phyloP scores from a whole-genome alignment of 2,113 vertebrate species.

The Xiphophorus hellerii region DNA sequence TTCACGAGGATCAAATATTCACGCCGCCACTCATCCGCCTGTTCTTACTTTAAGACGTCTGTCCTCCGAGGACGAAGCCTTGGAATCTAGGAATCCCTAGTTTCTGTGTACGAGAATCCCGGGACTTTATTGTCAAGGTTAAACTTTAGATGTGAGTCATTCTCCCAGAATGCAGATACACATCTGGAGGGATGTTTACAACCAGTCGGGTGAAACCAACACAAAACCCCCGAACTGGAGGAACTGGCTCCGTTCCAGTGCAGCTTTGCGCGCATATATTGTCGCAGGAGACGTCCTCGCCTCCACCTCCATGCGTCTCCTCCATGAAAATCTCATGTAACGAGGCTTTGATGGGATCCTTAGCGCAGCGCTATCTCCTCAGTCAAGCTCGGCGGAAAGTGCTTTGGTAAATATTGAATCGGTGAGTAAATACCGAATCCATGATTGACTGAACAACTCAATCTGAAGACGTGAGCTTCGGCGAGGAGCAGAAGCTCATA shows the following conservation, averaged over 20 bases:
- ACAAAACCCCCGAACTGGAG: slow-evolving; percentile 25
- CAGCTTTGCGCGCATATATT: slow-evolving; percentile 19
- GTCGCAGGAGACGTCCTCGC: slow-evolving; percentile 13
- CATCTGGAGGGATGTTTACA: slow-evolving; percentile 54
- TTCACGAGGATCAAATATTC: slow-evolving; percentile 62
- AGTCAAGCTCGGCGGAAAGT: slow-evolving; percentile 37
- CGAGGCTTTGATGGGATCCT: slow-evolving; percentile 45
- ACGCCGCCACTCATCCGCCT: slow-evolving; percentile 38
- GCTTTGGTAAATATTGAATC: slow-evolving; percentile 66
- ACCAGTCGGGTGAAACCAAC: slow-evolving; percentile 28
- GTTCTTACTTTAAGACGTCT: slow-evolving; percentile 33
- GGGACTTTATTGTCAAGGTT: slow-evolving; percentile 40
- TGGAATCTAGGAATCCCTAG: slow-evolving; percentile 2
- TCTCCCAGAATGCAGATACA: slow-evolving; percentile 35
- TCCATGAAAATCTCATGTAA: slow-evolving; percentile 46
- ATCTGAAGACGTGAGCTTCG: slow-evolving; percentile 56
- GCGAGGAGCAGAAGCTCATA: slow-evolving; percentile 37
- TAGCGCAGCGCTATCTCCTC: slow-evolving; percentile 27
- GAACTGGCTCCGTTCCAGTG: slow-evolving; percentile 35
- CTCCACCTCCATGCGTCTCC: neutral
- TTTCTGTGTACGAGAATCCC: slow-evolving; percentile 4
- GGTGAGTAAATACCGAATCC: slow-evolving; percentile 67
- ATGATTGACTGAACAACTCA: slow-evolving; percentile 70
- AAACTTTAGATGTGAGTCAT: slow-evolving; percentile 39
- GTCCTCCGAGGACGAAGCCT: slow-evolving; percentile 20